Base-by-base conservation (phyloP, 1,140 invertebrate species). In the Oryctes rhinoceros region DNA sequence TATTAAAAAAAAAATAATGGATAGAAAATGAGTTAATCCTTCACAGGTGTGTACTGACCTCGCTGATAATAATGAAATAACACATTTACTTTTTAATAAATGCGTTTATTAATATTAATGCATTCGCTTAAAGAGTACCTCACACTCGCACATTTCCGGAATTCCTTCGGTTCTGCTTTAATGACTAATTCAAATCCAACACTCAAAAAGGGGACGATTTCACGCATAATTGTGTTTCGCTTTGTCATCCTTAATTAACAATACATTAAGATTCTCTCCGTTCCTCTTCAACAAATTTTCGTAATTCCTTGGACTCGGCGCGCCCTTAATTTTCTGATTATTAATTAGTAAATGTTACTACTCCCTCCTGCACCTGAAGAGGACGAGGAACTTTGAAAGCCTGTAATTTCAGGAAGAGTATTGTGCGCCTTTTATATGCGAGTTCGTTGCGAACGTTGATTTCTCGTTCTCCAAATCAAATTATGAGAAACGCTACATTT, bases 181-280 rank as follows among this genome's bases (percentile, higher is more conserved):
- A 53, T 53, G 49, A 53, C 49, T 53, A 53, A 53, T 53, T 53
- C 49, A 53, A 53, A 13, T n/a, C 11, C 49, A n/a, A 53, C 13
- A 1, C 49, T 53, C 49, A 13, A 53, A 53, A 53, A 53, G 49
- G 49, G 49, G 49, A 53, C 49, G 49, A 53, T 53, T 53, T 53
- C 13, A 53, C 49, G 49, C n/a, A 53, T n/a, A 53, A 53, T 53
- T 53, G 49, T 53, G 49, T 53, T 53, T 53, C 49, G 49, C 49
- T 53, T 53, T 53, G 53, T 59, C 53, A 59, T 59, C 53, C 53
- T 59, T 59, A 59, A 59, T 59, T 59, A 59, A 59, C 53, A 59
- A 59, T 59, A 59, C 53, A 59, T 59, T 59, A 59, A 59, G n/a
- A 59, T 59, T 59, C 53, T 18, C 53, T 59, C 18, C 53, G 53